Base-by-base conservation (phyloP, 2,113 vertebrate genomes). In the Micronycteris hirsuta region DNA sequence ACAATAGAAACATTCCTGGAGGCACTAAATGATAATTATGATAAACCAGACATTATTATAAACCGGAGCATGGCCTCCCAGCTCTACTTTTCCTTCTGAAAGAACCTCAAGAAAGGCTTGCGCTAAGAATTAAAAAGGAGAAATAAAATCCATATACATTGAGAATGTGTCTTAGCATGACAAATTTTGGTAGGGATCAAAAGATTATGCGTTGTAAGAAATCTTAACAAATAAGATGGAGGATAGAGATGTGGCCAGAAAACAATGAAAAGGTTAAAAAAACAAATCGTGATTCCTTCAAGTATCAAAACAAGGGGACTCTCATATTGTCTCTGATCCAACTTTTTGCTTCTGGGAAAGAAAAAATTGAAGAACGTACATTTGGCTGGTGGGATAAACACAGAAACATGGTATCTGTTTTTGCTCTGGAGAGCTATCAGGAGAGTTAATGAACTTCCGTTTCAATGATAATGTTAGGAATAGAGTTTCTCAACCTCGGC, bases 281-380 rank as follows among this genome's bases (percentile, higher is more conserved):
- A 20, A 22, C 43, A 65, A 80, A 96, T 58, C 89, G 52, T 94
- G 78, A 83, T 86, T 96, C 38, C 74, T 71, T 93, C 33, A 96
- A 81, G 33, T 89, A 84, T 54, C 56, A 81, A 87, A 95, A 76
- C 36, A 91, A 84, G 61, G 68, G 28, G 36, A 5, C 16, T 96
- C 91, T 93, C 7, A 47, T 54, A 84, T 71, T 86, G 49, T 96
- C 88, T 78, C 74, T 93, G 41, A 83, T 61, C 49, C 45, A 88
- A 73, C 26, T 52, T 92, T 93, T 90, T 78, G 54, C 61, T 89
- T 65, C 65, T 94, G 45, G n/a, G 43, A 17, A 86, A 92, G 74
- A 68, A 94, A 65, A 88, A 63, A 54, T 33, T 63, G 73, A 38
- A 87, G 56, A 90, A 74, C 22, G 22, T 78, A 31, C 22, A 10